These are phyloP conservation scores for Fukomys damarensis DNA, from an alignment of 2,113 vertebrate species.

Conservation along the genomic window DNA sequence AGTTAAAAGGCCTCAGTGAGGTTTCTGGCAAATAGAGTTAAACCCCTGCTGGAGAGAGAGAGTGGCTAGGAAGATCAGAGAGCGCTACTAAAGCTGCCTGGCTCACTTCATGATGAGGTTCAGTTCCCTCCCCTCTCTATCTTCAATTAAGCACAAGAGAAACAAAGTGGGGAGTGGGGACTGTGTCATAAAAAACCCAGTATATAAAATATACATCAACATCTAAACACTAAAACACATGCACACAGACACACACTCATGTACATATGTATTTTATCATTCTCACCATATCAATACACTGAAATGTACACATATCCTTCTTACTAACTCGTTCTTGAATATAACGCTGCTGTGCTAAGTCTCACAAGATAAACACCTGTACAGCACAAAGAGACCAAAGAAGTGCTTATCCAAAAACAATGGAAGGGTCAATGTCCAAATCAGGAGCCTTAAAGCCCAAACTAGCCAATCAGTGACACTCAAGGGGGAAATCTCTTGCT, in stretches of 20 bases:
- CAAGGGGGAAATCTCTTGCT: background rate
- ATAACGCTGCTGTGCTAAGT: background rate
- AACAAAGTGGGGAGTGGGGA: background rate
- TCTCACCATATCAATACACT: background rate
- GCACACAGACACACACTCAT: background rate
- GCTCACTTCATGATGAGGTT: background rate
- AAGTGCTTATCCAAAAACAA: background rate
- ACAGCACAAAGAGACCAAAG: background rate
- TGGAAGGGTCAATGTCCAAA: background rate
- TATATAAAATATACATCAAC: background rate
- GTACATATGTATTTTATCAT: background rate
- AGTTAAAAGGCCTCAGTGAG: background rate
- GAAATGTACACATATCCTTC: background rate
- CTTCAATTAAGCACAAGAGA: background rate
- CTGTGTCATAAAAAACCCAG: background rate
- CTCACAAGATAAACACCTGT: background rate
- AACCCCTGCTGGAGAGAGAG: background rate
- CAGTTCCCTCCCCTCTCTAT: background rate
- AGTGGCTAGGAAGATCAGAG: background rate
- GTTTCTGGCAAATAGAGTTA: background rate
- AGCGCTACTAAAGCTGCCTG: too few relatives aligned
- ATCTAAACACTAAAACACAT: too few relatives aligned
- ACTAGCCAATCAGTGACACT: background rate
- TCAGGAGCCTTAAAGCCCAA: background rate
- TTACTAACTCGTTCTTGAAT: background rate